Percentiles rank a stretch among this genome's conserved stretches.
These are phyloP conservation scores for Ellobius talpinus DNA, from an alignment of 2,113 vertebrate species.

Conservation along the genomic window DNA sequence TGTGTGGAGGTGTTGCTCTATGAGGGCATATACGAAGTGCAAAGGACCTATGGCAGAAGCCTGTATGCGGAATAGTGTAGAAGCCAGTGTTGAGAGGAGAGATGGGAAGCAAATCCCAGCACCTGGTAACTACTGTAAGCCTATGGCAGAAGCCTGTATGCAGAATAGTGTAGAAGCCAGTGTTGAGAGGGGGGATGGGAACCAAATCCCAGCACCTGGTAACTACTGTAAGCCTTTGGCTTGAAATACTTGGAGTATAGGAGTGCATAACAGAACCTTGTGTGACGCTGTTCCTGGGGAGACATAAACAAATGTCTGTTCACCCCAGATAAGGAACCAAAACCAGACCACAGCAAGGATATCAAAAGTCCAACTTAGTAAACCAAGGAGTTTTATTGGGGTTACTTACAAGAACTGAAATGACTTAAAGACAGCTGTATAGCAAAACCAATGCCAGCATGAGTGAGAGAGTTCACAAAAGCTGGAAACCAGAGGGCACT, in stretches of 20 bases:
- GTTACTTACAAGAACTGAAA: background rate
- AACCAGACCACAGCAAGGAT: background rate
- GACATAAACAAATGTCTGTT: background rate
- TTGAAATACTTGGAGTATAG: background rate
- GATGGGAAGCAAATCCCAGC: background rate
- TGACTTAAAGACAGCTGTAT: background rate
- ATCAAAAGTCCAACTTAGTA: background rate
- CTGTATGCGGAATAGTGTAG: background rate
- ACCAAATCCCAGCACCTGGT: background rate
- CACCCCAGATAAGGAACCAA: background rate
- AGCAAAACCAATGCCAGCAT: background rate
- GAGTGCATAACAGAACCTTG: background rate
- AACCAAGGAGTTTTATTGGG: background rate
- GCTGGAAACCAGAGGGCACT: background rate
- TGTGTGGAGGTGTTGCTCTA: background rate
- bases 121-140: background rate
- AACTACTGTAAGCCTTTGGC: background rate
- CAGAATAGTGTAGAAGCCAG: background rate
- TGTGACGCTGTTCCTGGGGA: background rate
- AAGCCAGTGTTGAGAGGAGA: background rate
- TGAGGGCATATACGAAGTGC: background rate
- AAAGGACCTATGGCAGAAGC: background rate
- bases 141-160: too few species aligned
- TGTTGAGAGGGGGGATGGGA: background rate
- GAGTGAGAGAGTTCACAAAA: background rate